Base-by-base conservation (phyloP, 2,797 vertebrate genomes). In the Scarus forsteni region DNA sequence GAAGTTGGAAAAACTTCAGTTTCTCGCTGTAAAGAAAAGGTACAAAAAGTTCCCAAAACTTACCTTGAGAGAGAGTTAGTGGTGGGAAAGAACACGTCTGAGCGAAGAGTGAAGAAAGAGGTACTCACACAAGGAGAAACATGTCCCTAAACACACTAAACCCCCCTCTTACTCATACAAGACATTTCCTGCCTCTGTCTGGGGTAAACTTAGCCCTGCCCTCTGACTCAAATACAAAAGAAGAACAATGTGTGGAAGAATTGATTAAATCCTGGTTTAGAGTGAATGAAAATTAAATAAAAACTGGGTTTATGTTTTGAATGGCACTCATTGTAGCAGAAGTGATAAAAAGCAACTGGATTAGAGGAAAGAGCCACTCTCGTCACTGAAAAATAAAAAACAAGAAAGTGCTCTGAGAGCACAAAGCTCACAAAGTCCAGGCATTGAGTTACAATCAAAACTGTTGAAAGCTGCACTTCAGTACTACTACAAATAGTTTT, bases 101-200 rank as follows among this genome's bases (percentile, higher is more conserved):
- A 79, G 64, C 64, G 39, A 64, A 72, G 74, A 9, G 16, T 3
- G 12, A 5, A 61, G 35, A 66, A 51, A 74, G 63, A 53, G 53
- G 70, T 44, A 57, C 38, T 70, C 38, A 52, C 34, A 77, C 64
- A 27, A 64, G 6, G 36, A 73, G 44, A 44, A 77, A 72, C 73
- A 60, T 19, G 46, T 70, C 56, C 14, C 38, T 60, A 46, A 67
- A 75, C 42, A 16, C 60, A 65, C 59, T 72, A 56, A 77, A 50
- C 53, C 10, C 40, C 40, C 51, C 39, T 70, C 40, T 65, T 18
- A 50, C 42, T 19, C 60, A 11, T 52, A 35, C 43, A 48, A 45
- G 46, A 40, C 49, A 71, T 84, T 93, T 93, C 93, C 92, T 94
- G 83, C 35, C 60, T 84, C 59, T 84, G 72, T 62, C 34, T 86